Base-by-base conservation (phyloP, 2,113 vertebrate species). In the Hassar affinis region DNA sequence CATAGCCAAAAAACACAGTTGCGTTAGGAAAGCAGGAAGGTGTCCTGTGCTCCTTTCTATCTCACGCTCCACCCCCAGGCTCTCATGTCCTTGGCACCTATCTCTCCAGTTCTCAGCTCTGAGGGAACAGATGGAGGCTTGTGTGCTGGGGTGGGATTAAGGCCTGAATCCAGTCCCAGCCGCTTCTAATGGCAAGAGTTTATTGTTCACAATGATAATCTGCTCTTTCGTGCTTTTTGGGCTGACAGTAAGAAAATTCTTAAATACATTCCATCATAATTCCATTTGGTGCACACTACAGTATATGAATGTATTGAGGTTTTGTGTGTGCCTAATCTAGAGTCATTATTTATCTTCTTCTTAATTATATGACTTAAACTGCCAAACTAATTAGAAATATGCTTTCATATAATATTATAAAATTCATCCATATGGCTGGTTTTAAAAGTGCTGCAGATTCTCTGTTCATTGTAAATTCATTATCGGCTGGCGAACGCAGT, bases 41-140 rank as follows among this genome's bases (percentile, higher is more conserved):
- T 61, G 25, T 61, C 64, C 77, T 62, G 66, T 84, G 66, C 66
- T 84, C 12, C 62, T 84, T 45, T 83, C 79, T 52, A 56, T 69
- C 72, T 57, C 56, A 27, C 89, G 90, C 90, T 89, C 90, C 92
- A 92, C 90, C 84, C 84, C 90, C 91, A 86, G 90, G 91, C 92
- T 91, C 91, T 92, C 92, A 90, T 93, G 93, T 94, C 92, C 93
- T 94, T 94, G 93, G 92, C 93, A 93, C 90, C 86, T 90, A 90
- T 91, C 89, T 90, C 89, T 89, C 92, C 90, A 91, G 92, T 89
- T 90, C 91, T 92, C 90, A 75, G 92, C 92, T 93, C 92, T 90
- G 90, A 93, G 92, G 92, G 92, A 93, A 93, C 94, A 95, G 94
- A 95, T 94, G 94, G 94, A 93, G 92, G 90, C 86, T 91, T 94